Base-by-base conservation (phyloP, 2,888 invertebrate genomes). In the Psococerastis gibbosa region DNA sequence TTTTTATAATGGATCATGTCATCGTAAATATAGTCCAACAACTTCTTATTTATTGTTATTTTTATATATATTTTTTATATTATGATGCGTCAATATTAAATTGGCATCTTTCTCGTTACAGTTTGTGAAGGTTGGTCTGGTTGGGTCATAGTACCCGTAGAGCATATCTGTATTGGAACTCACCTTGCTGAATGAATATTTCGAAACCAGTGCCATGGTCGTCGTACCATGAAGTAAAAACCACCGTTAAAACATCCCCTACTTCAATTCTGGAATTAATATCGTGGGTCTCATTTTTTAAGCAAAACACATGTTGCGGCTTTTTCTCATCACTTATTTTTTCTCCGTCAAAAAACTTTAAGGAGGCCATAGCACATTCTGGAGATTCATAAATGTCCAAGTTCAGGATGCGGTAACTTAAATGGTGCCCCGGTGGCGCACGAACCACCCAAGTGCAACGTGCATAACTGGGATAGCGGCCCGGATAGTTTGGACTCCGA, bases 271-370 rank as follows among this genome's bases (percentile, higher is more conserved):
- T 11, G 11, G 11, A 6, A 27, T 27, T 6, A 6, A 9, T 6
- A 27, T 27, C 27, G 8, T 6, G 6, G 27, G 27, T 27, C 27
- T 27, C 27, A 27, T 27, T 27, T 11, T 11, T 27, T 11, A 27
- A 72, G 69, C 2, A 79, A 78, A 22, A 65, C 43, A 38, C 22
- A 13, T 32, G 15, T 13, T 17, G 5, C 23, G 16, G 22, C n/a
- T 15, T 35, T 13, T 27, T 27, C 8, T 6, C 38, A 16, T 11
- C 38, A 3, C 17, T 34, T 34, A 33, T 3, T 8, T 8, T 8
- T 3, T 33, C 33, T 11, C 35, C 3, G 35, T 35, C 35, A 11
- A n/a, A 27, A 11, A 11, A 32, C 23, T 18, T 22, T 18, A 44
- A 2, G 16, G 22, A 16, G 23, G 23, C 9, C 3, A 2, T 9